These are phyloP conservation scores for Asteroscopus sphinx DNA, from an alignment of 2,888 invertebrate genomes.

Conservation along the genomic window DNA sequence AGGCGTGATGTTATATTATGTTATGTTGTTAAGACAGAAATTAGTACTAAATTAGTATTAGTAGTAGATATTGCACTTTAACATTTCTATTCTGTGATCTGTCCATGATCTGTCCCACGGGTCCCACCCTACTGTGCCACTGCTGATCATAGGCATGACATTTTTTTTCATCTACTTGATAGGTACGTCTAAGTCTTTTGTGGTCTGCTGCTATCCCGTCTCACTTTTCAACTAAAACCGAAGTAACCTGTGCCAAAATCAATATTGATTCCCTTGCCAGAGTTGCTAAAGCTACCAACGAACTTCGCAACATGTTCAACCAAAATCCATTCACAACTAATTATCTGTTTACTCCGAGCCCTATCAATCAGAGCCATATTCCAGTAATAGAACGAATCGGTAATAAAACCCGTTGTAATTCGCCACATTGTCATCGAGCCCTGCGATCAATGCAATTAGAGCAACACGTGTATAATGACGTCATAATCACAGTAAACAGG, in stretches of 20 bases:
- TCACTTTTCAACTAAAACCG: no score
- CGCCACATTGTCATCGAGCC: constrained; percentile 22
- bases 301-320: background rate
- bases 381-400: constrained; percentile 17
- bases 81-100: no score
- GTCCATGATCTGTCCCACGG: no score
- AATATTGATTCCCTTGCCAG: background rate
- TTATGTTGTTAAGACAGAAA: no score
- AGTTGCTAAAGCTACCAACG: background rate
- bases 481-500: constrained; percentile 34
- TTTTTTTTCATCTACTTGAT: no score
- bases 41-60: no score
- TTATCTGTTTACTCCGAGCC: constrained; percentile 8
- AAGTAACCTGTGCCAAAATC: background rate
- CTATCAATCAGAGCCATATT: constrained; percentile 3
- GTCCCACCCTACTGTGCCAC: no score
- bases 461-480: constrained; percentile 52
- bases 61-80: no score
- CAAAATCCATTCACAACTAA: background rate
- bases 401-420: constrained; percentile 19
- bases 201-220: no score
- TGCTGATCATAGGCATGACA: no score
- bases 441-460: constrained; percentile 44
- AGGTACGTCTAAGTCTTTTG: no score
- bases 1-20: no score